Evolutionary conservation across 2,113 vertebrate species (phyloP), one percentile per base, ranked within the genome.

Genomic region (Tyrannus savana): DNA sequence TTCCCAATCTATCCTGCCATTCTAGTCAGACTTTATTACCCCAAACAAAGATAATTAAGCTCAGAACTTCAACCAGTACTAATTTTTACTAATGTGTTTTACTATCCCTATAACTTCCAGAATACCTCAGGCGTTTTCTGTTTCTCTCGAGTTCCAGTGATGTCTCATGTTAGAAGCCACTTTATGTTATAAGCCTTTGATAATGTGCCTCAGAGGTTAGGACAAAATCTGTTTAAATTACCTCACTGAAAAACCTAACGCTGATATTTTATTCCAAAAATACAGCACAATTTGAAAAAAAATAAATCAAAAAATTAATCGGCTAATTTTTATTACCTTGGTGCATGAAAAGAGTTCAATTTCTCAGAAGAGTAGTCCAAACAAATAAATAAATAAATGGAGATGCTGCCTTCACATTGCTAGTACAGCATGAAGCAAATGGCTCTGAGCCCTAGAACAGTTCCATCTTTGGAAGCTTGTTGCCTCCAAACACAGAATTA

Each of bases 191-290:
- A 88, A 47, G 3, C 19, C 3, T 49, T 66, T 68, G 23, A 59
- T 64, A 12, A 42, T 1, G 1, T 31, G 25, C 12, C 52, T 83
- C 19, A 46, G 31, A 82, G 25, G 8, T 71, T 33, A 63, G 25
- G 35, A n/a, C 18, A 78, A 89, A 74, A 52, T 21, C 9, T 44
- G 19, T 9, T 68, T 56, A 60, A 87, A 55, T 4, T 3, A 55
- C 3, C 9, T 79, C 19, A 78, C 19, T 33, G 25, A 62, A 91
- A 71, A 71, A 73, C n/a, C 1, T 14, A 47, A 10, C 4, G 73
- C 1, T 1, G 3, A 73, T 41, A 0, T 84, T 77, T 52, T n/a
- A 33, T 7, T 42, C 1, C 0, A 2, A 53, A 67, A 30, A 49
- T 17, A 13, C 2, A 28, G 1, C 5, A 59, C 1, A 2, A 53